Evolutionary conservation across 2,797 vertebrate species (phyloP).

Genomic region (Poecile montanus): DNA sequence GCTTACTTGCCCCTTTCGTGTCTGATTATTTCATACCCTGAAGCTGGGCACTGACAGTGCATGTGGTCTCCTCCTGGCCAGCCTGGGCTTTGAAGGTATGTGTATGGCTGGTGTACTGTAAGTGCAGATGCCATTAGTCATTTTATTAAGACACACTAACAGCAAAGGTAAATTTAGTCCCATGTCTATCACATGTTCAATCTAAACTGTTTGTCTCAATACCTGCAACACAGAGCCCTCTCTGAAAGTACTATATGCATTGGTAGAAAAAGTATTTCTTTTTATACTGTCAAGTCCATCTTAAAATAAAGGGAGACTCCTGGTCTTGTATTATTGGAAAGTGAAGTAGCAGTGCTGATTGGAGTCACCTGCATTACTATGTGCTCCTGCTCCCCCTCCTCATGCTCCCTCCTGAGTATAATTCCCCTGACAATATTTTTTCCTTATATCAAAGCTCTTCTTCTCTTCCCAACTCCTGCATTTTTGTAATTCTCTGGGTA

Average conservation of each 20-base stretch:
- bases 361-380: not conserved
- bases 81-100: not conserved
- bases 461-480: not conserved
- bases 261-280: not conserved
- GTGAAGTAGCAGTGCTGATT: not conserved
- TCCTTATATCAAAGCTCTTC: not conserved
- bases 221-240: not conserved
- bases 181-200: not conserved
- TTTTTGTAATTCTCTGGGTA: not conserved
- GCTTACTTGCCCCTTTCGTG: not conserved
- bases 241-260: not conserved
- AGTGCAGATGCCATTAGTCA: not conserved
- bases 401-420: not conserved
- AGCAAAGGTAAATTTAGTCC: not conserved
- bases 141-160: not conserved
- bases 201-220: not conserved
- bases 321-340: not conserved
- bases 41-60: not conserved
- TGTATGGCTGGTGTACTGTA: not conserved
- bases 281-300: not conserved
- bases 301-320: not conserved
- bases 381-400: not conserved
- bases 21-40: not conserved
- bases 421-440: not conserved
- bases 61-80: not conserved